phyloP scores from a whole-genome alignment of 2,888 invertebrate genomes.

The Pandemis heparana region DNA sequence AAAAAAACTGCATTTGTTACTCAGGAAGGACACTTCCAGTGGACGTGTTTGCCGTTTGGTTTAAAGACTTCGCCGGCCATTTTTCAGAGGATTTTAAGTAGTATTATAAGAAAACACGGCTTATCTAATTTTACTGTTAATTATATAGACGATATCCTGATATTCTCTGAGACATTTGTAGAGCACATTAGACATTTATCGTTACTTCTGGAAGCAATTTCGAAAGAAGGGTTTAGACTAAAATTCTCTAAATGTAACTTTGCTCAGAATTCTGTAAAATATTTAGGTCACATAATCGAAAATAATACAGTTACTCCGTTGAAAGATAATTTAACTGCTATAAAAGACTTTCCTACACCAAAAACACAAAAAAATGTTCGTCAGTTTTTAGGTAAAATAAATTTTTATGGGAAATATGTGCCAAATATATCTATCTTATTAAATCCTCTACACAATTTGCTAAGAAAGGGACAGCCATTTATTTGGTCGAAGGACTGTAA shows the following conservation, averaged over 20 bases:
- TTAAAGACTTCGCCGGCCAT: constrained; percentile 1
- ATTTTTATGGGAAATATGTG: constrained; percentile 42
- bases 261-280: constrained; percentile 44
- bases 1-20: neutral
- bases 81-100: constrained; percentile 1
- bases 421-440: constrained; percentile 45
- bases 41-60: constrained; percentile 11
- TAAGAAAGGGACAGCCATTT: constrained; percentile 45
- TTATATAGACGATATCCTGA: constrained; percentile 8
- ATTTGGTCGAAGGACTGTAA: constrained; percentile 29
- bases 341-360: neutral
- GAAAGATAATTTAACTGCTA: neutral
- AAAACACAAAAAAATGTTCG: neutral
- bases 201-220: neutral
- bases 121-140: neutral
- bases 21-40: neutral
- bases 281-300: constrained; percentile 15
- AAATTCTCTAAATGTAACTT: neutral
- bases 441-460: constrained; percentile 48
- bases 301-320: neutral
- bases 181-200: neutral
- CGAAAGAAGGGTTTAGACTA: neutral
- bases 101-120: constrained; percentile 1
- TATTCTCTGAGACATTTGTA: neutral
- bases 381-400: constrained; percentile 21